Conservation (phyloP, 92 coral and sea anemone genomes). For the Paragorgia papillata region DNA sequence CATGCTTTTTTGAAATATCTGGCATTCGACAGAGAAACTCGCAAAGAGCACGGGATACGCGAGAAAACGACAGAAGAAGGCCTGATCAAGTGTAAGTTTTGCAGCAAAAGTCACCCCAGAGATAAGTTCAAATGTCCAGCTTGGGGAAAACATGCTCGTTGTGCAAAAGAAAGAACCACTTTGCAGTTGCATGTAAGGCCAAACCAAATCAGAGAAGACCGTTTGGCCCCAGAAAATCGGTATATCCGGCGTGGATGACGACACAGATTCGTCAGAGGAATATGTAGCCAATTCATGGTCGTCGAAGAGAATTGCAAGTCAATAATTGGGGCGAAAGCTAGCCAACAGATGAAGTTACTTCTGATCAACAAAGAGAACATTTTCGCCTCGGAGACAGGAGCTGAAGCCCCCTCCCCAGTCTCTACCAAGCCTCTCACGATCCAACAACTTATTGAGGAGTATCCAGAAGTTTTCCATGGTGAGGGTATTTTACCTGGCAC, state of each 20-base stretch:
- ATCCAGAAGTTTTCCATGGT: constrained; percentile 14
- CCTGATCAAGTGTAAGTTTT: constrained; percentile 34
- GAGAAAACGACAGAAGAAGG: background rate
- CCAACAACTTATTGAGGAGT: background rate
- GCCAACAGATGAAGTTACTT: constrained; percentile 51
- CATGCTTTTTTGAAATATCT: no score
- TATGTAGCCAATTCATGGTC: constrained; percentile 5
- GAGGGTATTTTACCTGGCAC: background rate
- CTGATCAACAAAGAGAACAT: constrained; percentile 53
- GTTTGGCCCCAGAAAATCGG: no score
- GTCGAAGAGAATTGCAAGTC: constrained; percentile 12
- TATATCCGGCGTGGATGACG: no score
- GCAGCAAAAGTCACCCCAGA: constrained; percentile 53
- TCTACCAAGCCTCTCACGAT: background rate
- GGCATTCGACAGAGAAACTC: background rate
- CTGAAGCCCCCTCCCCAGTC: background rate
- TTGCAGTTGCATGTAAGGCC: no score
- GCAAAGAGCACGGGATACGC: background rate
- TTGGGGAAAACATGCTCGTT: constrained; percentile 42
- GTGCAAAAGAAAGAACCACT: constrained; percentile 32
- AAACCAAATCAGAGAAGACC: no score
- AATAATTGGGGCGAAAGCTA: constrained; percentile 14
- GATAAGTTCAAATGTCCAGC: constrained; percentile 24
- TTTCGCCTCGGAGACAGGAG: background rate
- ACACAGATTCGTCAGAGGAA: no score